Evolutionary conservation across 2,888 invertebrate species (phyloP).

Genomic region (Protonemura montana): DNA sequence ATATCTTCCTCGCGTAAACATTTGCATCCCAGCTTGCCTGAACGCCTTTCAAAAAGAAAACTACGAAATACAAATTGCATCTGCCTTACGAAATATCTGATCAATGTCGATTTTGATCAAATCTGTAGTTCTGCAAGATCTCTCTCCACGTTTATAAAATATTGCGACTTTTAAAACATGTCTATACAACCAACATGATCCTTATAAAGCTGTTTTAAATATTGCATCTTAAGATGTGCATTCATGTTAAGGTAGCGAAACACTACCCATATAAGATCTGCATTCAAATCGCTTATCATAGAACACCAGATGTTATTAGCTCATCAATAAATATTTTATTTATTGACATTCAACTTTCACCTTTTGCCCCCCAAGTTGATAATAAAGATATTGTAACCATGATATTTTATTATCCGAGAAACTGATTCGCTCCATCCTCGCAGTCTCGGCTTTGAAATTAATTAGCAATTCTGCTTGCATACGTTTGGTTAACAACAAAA

Average conservation of each 20-base stretch:
- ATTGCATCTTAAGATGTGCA: no score
- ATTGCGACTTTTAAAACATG: no score
- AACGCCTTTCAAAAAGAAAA: not conserved
- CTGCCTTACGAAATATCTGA: not conserved
- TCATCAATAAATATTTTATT: conserved; percentile 7
- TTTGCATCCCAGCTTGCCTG: not conserved
- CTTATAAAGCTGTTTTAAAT: no score
- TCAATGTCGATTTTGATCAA: not conserved
- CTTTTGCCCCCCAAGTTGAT: conserved; percentile 18
- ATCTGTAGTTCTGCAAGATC: no score
- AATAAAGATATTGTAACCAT: not conserved
- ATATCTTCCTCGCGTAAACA: conserved; percentile 30
- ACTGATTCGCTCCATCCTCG: not conserved
- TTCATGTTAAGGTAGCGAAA: no score
- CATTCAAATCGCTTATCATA: not conserved
- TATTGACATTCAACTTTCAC: conserved; percentile 23
- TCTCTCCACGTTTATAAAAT: no score
- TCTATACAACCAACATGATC: no score
- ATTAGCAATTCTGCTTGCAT: not conserved
- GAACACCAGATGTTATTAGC: conserved; percentile 20
- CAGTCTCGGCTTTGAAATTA: not conserved
- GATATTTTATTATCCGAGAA: not conserved
- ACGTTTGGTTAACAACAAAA: not conserved
- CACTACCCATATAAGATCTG: not conserved
- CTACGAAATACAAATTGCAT: no score